phyloP scores from a whole-genome alignment of 2,797 vertebrate genomes.

The Gymnoscopelus microlampas region DNA sequence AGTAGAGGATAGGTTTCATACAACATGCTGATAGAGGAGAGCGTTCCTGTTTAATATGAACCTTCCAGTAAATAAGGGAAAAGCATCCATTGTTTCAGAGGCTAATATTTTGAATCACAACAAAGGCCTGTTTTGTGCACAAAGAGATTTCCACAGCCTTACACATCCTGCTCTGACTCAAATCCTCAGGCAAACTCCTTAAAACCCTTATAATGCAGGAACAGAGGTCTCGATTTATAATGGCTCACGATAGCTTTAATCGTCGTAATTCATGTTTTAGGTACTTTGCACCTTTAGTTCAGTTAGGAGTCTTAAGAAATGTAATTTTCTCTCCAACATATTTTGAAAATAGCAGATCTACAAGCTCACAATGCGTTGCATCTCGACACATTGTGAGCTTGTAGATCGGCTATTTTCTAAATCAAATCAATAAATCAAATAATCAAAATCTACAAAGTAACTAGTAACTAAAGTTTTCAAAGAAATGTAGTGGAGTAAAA shows the following conservation, averaged over 20 bases:
- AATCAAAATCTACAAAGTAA: too few relatives aligned
- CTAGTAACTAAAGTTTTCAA: too few relatives aligned
- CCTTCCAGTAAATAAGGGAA: slow-evolving; percentile 46
- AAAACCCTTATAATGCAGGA: slow-evolving; percentile 58
- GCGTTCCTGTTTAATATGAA: too few relatives aligned
- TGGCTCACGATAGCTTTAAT: slow-evolving; percentile 43
- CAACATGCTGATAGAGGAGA: background rate
- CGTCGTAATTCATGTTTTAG: slow-evolving; percentile 35
- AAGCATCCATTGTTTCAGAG: slow-evolving; percentile 39
- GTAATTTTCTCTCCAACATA: slow-evolving; percentile 18
- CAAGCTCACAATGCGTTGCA: too few relatives aligned
- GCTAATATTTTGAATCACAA: slow-evolving; percentile 68
- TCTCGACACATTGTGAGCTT: too few relatives aligned
- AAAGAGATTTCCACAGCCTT: slow-evolving; percentile 37
- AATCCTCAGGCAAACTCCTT: slow-evolving; percentile 28
- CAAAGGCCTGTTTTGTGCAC: slow-evolving; percentile 53
- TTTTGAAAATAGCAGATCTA: too few relatives aligned
- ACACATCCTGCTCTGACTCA: slow-evolving; percentile 28
- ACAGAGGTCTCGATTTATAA: slow-evolving; percentile 71
- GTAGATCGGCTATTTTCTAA: too few relatives aligned
- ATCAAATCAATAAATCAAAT: too few relatives aligned
- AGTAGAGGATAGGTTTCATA: background rate
- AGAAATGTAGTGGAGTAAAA: too few relatives aligned
- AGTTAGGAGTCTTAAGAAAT: slow-evolving; percentile 9
- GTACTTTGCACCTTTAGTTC: slow-evolving; percentile 66